Evolutionary conservation across 2,888 invertebrate genomes (phyloP).

Genomic region (Pseudoips prasinana): DNA sequence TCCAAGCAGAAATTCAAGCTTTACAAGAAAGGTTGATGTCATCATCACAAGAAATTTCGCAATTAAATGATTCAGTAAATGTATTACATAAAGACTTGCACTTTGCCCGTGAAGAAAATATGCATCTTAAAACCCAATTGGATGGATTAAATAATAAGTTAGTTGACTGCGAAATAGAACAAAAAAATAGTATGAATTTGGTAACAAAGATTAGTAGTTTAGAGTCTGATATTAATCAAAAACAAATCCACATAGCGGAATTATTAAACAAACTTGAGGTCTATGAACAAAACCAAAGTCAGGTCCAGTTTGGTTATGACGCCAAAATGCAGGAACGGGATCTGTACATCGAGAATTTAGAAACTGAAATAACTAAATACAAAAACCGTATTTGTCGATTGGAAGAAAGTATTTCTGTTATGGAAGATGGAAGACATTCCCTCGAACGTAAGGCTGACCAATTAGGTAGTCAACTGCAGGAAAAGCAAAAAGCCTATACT

Average conservation of each 20-base stretch:
- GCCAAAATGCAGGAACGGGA: conserved; percentile 89
- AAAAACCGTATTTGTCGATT: conserved; percentile 84
- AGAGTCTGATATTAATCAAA: conserved; percentile 61
- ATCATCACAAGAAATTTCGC: conserved; percentile 46
- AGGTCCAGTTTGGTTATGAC: conserved; percentile 75
- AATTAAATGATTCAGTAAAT: conserved; percentile 46
- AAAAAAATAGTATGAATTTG: conserved; percentile 63
- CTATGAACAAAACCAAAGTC: conserved; percentile 58
- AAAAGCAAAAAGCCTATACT: conserved; percentile 80
- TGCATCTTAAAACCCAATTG: conserved; percentile 47
- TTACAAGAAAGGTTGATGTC: conserved; percentile 42
- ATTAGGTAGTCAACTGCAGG: conserved; percentile 82
- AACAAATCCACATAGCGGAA: conserved; percentile 59
- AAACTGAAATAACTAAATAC: conserved; percentile 84
- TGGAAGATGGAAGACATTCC: conserved; percentile 83
- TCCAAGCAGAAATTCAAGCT: conserved; percentile 45
- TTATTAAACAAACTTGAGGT: conserved; percentile 55
- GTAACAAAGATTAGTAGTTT: conserved; percentile 61
- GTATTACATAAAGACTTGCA: conserved; percentile 49
- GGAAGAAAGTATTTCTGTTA: conserved; percentile 84
- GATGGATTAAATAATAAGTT: conserved; percentile 65
- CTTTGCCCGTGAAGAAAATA: conserved; percentile 48
- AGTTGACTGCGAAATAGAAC: conserved; percentile 65
- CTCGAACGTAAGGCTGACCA: conserved; percentile 84
- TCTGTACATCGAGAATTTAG: conserved; percentile 87